phyloP scores from a whole-genome alignment of 2,888 invertebrate species.

The Plutella xylostella region DNA sequence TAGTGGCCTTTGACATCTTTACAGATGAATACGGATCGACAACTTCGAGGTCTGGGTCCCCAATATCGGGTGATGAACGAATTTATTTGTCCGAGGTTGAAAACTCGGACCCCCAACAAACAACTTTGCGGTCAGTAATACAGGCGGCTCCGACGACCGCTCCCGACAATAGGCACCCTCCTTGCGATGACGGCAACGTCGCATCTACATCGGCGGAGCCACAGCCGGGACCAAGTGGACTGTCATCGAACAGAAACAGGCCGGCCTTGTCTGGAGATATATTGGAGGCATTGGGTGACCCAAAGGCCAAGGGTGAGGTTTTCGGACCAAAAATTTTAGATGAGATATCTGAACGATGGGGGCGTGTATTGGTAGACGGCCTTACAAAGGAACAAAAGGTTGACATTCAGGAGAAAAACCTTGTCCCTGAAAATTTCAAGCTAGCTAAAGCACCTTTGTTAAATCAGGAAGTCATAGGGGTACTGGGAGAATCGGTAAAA shows the following conservation, averaged over 20 bases:
- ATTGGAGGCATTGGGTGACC: conserved; percentile 9
- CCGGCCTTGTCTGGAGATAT: conserved; percentile 6
- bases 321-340: conserved; percentile 11
- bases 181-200: neutral
- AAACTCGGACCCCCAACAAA: neutral
- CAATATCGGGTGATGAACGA: neutral
- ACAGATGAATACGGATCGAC: neutral
- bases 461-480: conserved; percentile 10
- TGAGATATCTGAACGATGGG: conserved; percentile 11
- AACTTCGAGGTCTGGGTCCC: neutral
- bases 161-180: neutral
- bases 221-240: neutral
- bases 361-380: conserved; percentile 10
- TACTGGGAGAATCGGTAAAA: conserved; percentile 8
- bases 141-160: neutral
- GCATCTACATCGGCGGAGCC: neutral
- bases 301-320: conserved; percentile 12
- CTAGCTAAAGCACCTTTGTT: conserved; percentile 11
- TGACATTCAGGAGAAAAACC: conserved; percentile 1
- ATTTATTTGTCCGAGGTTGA: neutral
- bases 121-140: neutral
- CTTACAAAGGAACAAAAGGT: conserved; percentile 8
- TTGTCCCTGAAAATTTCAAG: conserved; percentile 7
- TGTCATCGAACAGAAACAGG: neutral
- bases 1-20: neutral